Evolutionary conservation across 2,888 invertebrate genomes (phyloP), one percentile per base, ranked within the genome.

Genomic region (Ashinkailepas kermadecensis): DNA sequence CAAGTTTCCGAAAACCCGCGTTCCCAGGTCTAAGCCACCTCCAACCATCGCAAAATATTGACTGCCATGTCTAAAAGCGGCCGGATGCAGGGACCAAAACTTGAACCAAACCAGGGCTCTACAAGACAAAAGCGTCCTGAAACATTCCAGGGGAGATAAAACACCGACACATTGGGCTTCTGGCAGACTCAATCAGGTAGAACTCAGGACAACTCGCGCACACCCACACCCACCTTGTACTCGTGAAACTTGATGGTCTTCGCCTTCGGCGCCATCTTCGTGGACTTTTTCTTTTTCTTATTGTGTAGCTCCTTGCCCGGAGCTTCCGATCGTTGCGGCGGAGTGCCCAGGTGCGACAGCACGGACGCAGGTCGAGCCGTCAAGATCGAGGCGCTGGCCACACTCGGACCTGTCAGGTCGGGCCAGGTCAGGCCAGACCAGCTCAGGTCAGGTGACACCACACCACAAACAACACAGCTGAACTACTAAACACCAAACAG

Each of bases 181-280:
- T 39, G 39, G 39, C 54, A 80, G 8, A 64, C 39, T 39, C 39
- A 4, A 39, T 39, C 39, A 39, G 39, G 39, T 4, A 39, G 39
- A 39, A 39, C 39, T 39, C 39, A 39, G 39, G 39, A 39, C 39
- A 39, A 4, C 39, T 4, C 39, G 39, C 39, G 39, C 1, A 1
- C 39, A 25, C 7, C 12, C 13, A 8, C 54, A 56, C 85, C 85
- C 83, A 89, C 90, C 89, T 95, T 95, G 88, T 96, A 95, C 88
- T 98, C 98, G 88, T 98, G 97, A 88, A 98, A 98, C 89, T 98
- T 98, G 86, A 98, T 97, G 82, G 94, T 94, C 85, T 94, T 91
- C 39, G 94, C 91, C 88, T 95, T 95, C 0, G 94, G 92, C 82
- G 92, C 91, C 56, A 91, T 91, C 58, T 83, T 83, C 58, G 83